Evolutionary conservation across 2,888 invertebrate genomes (phyloP).

Genomic region (Ferrisia virgata): DNA sequence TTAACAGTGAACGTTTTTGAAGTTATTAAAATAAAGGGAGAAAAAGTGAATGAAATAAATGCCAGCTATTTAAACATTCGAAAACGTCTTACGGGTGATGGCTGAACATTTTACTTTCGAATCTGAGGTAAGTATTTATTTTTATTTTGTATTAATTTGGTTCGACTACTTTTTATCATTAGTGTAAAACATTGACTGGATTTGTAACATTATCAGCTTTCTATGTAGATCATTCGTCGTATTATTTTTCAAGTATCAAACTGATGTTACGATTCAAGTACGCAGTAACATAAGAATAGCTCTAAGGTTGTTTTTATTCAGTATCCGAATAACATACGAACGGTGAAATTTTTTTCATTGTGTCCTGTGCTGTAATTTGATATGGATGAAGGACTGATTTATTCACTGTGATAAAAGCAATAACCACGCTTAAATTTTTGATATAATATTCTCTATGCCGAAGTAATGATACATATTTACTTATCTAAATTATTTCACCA

Average conservation of each 20-base stretch:
- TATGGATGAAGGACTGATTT: neutral
- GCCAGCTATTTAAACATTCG: neutral
- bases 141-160: neutral
- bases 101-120: slow-evolving; percentile 6
- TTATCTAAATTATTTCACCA: neutral
- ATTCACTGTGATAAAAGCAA: neutral
- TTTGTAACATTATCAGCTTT: slow-evolving; percentile 23
- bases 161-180: slow-evolving; percentile 17
- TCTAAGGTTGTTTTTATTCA: neutral
- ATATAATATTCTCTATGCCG: neutral
- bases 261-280: neutral
- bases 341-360: neutral
- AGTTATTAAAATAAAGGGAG: slow-evolving; percentile 25
- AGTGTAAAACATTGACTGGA: slow-evolving; percentile 4
- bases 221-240: neutral
- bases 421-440: neutral
- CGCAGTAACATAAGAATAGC: neutral
- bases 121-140: slow-evolving; percentile 27
- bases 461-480: neutral
- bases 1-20: neutral
- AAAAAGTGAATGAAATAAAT: neutral
- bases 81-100: slow-evolving; percentile 34
- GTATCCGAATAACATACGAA: neutral
- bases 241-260: neutral
- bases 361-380: slow-evolving; percentile 9